phyloP scores from a whole-genome alignment of 1,140 invertebrate species.

The Pachypeltis micranthus region DNA sequence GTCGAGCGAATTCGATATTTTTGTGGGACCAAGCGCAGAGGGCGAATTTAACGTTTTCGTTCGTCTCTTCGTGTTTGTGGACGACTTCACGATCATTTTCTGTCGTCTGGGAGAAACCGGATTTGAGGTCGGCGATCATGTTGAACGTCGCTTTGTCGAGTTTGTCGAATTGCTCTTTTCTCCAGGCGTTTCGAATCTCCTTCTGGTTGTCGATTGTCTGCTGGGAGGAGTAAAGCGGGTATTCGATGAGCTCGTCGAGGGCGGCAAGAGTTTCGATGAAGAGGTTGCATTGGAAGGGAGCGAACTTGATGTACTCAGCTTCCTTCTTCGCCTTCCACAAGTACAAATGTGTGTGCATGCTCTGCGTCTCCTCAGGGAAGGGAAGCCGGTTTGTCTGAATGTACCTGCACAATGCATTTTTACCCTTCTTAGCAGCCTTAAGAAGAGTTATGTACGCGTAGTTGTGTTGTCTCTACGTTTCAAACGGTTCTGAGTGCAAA shows the following conservation, averaged over 20 bases:
- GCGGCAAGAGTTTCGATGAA: neutral
- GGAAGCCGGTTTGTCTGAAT: neutral
- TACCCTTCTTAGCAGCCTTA: no score
- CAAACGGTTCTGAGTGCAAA: no score
- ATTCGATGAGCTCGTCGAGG: neutral
- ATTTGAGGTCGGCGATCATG: neutral
- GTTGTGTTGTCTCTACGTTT: no score
- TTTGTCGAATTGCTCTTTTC: neutral
- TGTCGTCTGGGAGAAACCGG: neutral
- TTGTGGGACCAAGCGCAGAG: neutral
- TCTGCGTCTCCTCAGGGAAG: neutral
- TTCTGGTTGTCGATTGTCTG: neutral
- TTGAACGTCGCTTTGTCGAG: neutral
- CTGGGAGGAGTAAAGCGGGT: neutral
- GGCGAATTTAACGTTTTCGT: neutral
- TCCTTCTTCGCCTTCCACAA: neutral
- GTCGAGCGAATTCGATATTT: neutral
- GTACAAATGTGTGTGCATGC: neutral
- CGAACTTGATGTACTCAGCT: neutral
- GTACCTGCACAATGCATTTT: neutral
- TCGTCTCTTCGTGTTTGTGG: neutral
- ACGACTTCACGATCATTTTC: neutral
- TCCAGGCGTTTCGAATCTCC: neutral
- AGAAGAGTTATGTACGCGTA: no score
- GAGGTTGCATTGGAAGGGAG: neutral